Evolutionary conservation across 2,797 vertebrate genomes (phyloP), one percentile per base, ranked within the genome.

Genomic region (Anabacerthia variegaticeps): DNA sequence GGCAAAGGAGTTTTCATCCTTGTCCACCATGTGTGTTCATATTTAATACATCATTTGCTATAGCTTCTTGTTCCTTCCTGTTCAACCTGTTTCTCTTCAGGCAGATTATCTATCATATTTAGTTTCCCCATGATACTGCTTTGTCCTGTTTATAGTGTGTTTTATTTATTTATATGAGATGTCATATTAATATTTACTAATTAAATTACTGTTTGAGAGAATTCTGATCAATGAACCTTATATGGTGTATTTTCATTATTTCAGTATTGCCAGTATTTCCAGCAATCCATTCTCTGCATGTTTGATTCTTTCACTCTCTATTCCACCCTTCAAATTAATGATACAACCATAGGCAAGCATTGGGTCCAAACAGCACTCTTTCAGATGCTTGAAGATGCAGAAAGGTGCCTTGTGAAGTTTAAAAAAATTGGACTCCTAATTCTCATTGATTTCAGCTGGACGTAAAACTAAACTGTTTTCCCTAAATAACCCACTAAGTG

Each of bases 281-380:
- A 93, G 83, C 46, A 90, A 46, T 76, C 43, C 61, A n/a, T 93
- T 88, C 14, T 91, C 37, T 93, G 15, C 55, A n/a, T 73, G 58
- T 81, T 94, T 94, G 81, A 92, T 93, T 89, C 89, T 76, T 95
- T 89, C 92, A 88, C 56, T 94, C 37, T n/a, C 37, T 81, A 59
- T 68, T 95, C 79, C 23, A 79, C 87, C 44, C 82, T 96, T 69
- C 12, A 52, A 94, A 89, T 87, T 84, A 88, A 77, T 92, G 78
- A 92, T 75, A 77, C 85, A 96, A 95, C 69, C 44, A 94, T 67
- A 83, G 79, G 81, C 87, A 91, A 85, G 83, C 41, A 56, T 51
- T 90, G 65, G 56, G 74, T 63, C 76, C 54, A 23, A 71, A 83
- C 73, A 4, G 14, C 43, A 79, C 10, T 49, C 24, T 75, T 89